These are phyloP conservation scores for Triplophysa rosa DNA, from an alignment of 2,113 vertebrate genomes.

Conservation along the genomic window DNA sequence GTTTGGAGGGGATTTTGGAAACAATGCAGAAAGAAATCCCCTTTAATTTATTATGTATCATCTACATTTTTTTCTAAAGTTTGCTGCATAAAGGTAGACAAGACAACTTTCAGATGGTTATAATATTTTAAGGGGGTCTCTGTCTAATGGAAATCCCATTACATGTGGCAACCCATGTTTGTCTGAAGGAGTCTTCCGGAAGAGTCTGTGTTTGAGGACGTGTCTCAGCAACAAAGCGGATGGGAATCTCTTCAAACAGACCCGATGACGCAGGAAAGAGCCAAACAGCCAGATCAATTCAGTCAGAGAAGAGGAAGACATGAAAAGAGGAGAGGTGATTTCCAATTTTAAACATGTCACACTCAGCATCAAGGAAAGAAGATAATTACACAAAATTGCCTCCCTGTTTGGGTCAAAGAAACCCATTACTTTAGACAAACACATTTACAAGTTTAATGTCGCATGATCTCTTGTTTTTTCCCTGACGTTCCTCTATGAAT, in stretches of 20 bases:
- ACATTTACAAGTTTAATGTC: not conserved
- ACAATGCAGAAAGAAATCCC: too few relatives aligned
- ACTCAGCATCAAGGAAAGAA: slow-evolving; percentile 19
- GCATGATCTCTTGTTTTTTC: too few relatives aligned
- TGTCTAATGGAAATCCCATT: slow-evolving; percentile 28
- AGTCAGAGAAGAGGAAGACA: not conserved
- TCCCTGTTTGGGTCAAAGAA: slow-evolving; percentile 15
- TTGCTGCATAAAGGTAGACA: not conserved
- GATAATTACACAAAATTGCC: slow-evolving; percentile 1
- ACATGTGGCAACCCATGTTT: not conserved
- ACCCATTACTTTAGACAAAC: slow-evolving; percentile 21
- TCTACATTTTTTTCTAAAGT: not conserved
- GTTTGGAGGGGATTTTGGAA: too few relatives aligned
- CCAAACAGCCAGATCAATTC: slow-evolving; percentile 20
- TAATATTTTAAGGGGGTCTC: slow-evolving; percentile 6
- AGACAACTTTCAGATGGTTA: not conserved
- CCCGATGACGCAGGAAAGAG: slow-evolving; percentile 26
- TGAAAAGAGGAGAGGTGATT: not conserved
- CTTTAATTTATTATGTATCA: too few relatives aligned
- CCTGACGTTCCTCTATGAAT: too few relatives aligned
- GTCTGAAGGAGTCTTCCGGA: slow-evolving; percentile 34
- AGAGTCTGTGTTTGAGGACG: slow-evolving; percentile 12
- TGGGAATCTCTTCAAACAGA: slow-evolving; percentile 44
- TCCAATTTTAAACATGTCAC: slow-evolving; percentile 2
- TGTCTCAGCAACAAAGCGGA: not conserved